Evolutionary conservation across 2,888 invertebrate species (phyloP), one percentile per base, ranked within the genome.

Genomic region (Biston stratarius): DNA sequence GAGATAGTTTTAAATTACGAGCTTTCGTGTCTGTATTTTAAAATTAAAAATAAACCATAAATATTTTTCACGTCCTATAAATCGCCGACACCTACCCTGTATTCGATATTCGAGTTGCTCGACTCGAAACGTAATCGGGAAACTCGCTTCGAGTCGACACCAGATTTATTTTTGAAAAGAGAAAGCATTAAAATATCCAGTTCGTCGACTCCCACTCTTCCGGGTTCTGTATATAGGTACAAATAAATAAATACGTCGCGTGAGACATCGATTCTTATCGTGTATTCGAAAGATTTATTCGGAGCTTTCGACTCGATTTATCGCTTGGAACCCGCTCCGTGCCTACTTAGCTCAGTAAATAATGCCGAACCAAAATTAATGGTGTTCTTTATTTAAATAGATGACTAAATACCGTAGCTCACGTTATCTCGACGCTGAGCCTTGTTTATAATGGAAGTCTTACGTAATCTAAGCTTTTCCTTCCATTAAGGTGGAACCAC

Each of bases 181-280:
- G 86, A 87, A 87, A 87, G 84, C 83, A 84, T 82, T 79, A 77
- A 67, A 67, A 60, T 60, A 63, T 63, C 53, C 63, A 81, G 83
- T 85, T 85, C 82, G 81, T 82, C 78, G 83, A 83, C 85, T 80
- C 83, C 82, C 79, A 81, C 81, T 85, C 86, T 90, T 90, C 89
- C 89, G 86, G 87, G 86, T 87, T 86, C 78, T 75, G 80, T 84
- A 86, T 84, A 83, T 84, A 87, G 74, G 76, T 79, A 84, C 64
- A 66, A 85, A 87, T 86, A 90, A 90, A 91, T 89, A 91, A 87
- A 86, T 86, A 87, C 85, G 86, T 92, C 86, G 91, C 92, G 90
- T 90, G 92, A 92, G 91, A 89, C 92, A 89, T 88, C 88, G 92
- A 91, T 92, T 90, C 91, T 93, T 93, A 94, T 94, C 94, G 91